Evolutionary conservation across 2,797 vertebrate species (phyloP).

Genomic region (Hylomyscus alleni): DNA sequence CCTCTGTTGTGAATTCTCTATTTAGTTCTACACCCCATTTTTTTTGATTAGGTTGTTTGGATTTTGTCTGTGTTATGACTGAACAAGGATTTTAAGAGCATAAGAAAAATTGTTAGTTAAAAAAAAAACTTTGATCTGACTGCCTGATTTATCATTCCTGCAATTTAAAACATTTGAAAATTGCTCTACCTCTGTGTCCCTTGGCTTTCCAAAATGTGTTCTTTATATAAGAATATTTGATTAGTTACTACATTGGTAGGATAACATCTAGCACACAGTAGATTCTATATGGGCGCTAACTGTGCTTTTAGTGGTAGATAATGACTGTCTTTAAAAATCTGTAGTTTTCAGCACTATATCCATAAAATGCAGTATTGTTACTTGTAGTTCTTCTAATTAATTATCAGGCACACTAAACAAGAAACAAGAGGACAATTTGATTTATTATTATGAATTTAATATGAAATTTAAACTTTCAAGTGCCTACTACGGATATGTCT

Average conservation of each 20-base stretch:
- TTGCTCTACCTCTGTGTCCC: not conserved
- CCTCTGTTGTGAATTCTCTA: not conserved
- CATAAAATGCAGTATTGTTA: not conserved
- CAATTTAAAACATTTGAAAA: not conserved
- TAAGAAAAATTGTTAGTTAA: not conserved
- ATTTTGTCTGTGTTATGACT: not conserved
- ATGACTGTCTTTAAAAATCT: not conserved
- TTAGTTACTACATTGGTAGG: not conserved
- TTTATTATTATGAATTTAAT: slow-evolving; percentile 29
- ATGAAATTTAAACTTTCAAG: slow-evolving; percentile 19
- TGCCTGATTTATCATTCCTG: not conserved
- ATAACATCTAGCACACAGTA: not conserved
- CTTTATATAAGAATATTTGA: slow-evolving; percentile 23
- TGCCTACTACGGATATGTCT: not conserved
- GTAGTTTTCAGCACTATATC: not conserved
- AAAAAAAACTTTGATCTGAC: not conserved
- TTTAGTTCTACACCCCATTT: not conserved
- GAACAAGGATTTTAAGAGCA: not conserved
- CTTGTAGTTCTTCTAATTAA: not conserved
- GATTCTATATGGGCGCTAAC: not conserved
- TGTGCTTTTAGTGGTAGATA: not conserved
- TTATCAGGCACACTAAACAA: not conserved
- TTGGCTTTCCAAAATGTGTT: not conserved
- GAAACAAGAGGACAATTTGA: slow-evolving; percentile 21
- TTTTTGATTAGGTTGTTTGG: not conserved